These are phyloP conservation scores for Catocala nupta DNA, from an alignment of 2,888 invertebrate genomes.

Conservation along the genomic window DNA sequence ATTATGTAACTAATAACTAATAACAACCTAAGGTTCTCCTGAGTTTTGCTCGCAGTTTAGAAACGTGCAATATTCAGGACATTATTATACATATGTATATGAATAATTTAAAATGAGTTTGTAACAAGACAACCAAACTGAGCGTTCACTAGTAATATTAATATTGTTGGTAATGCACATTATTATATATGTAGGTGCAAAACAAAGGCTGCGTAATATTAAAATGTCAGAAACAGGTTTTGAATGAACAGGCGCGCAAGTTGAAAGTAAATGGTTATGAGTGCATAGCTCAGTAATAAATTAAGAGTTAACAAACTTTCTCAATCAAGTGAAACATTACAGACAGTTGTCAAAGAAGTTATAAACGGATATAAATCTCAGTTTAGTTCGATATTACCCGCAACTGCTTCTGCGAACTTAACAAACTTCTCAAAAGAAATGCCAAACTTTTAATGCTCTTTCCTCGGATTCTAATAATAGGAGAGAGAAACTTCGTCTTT, in stretches of 20 bases:
- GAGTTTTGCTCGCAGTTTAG: no score
- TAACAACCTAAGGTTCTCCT: conserved; percentile 6
- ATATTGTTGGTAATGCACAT: no score
- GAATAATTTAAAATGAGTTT: no score
- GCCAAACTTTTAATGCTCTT: conserved; percentile 79
- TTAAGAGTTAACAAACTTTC: conserved; percentile 61
- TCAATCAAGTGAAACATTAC: conserved; percentile 69
- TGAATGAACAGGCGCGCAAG: conserved; percentile 24
- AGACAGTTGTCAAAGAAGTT: conserved; percentile 74
- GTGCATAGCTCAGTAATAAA: conserved; percentile 41
- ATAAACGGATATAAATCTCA: conserved; percentile 78
- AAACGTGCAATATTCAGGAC: no score
- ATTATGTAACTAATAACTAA: no score
- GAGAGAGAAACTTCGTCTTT: conserved; percentile 65
- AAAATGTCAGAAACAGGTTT: conserved; percentile 24
- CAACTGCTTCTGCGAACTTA: conserved; percentile 65
- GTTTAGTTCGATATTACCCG: conserved; percentile 74
- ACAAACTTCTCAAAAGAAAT: conserved; percentile 74
- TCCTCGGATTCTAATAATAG: conserved; percentile 74
- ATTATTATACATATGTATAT: no score
- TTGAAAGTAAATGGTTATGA: conserved; percentile 38
- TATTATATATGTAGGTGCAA: no score
- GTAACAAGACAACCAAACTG: no score
- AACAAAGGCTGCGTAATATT: conserved; percentile 17
- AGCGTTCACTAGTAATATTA: no score